Conservation (phyloP, 2,888 invertebrate genomes). For the Agriopis leucophaearia region DNA sequence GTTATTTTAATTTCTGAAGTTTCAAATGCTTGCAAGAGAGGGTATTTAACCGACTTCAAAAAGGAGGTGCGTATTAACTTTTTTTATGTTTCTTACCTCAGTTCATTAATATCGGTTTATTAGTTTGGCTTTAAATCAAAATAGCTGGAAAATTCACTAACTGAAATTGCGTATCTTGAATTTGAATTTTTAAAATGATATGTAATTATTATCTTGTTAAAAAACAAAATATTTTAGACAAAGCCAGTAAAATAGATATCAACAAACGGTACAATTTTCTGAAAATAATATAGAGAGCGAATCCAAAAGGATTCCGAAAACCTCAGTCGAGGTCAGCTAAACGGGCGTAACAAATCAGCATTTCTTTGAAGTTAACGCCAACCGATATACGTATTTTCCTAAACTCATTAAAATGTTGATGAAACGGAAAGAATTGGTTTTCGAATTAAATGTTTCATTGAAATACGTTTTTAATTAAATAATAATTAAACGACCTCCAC, state of each 20-base stretch:
- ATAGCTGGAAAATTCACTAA: too few relatives aligned
- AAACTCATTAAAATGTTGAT: slow-evolving; percentile 18
- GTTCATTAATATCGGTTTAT: too few relatives aligned
- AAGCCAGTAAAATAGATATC: neutral
- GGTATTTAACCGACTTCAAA: too few relatives aligned
- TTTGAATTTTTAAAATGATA: too few relatives aligned
- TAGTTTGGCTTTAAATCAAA: too few relatives aligned
- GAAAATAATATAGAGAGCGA: neutral
- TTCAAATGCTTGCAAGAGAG: too few relatives aligned
- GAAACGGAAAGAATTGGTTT: slow-evolving; percentile 14
- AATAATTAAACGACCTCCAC: neutral
- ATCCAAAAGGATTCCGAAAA: neutral
- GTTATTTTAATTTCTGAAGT: too few relatives aligned
- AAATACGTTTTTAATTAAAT: slow-evolving; percentile 18
- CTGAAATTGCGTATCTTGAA: too few relatives aligned
- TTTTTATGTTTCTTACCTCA: too few relatives aligned
- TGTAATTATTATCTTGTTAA: too few relatives aligned
- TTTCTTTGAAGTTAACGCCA: slow-evolving; percentile 11
- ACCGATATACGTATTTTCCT: slow-evolving; percentile 3
- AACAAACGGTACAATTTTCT: neutral
- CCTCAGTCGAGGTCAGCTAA: neutral
- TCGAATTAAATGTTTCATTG: slow-evolving; percentile 11
- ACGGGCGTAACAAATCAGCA: neutral
- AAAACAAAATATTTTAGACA: too few relatives aligned
- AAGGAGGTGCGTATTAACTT: too few relatives aligned